Percentiles rank a stretch among this genome's conserved stretches.
Conservation (phyloP, 2,888 invertebrate species). For the Euplexia lucipara region DNA sequence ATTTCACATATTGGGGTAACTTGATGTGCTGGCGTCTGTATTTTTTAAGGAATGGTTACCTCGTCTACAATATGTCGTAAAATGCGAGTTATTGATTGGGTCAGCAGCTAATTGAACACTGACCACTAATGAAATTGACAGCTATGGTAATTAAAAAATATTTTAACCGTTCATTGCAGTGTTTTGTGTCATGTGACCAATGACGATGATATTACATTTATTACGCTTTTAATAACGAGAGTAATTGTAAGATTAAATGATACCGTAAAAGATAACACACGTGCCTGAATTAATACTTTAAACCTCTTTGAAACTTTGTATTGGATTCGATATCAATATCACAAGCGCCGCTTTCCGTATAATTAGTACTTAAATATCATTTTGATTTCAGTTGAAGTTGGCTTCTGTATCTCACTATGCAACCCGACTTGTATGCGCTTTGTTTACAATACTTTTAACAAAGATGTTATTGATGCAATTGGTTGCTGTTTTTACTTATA, state of each 20-base stretch:
- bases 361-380: conserved; percentile 20
- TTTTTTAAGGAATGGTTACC: neutral
- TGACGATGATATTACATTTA: neutral
- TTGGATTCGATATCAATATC: conserved; percentile 25
- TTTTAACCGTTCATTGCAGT: neutral
- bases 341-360: conserved; percentile 23
- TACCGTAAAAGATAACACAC: conserved; percentile 13
- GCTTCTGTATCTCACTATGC: conserved; percentile 17
- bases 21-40: too few species aligned
- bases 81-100: conserved; percentile 1
- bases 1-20: too few species aligned
- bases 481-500: neutral
- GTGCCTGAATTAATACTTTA: conserved; percentile 1
- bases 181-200: neutral
- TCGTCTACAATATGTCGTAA: neutral
- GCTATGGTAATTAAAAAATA: conserved; percentile 1
- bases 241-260: conserved; percentile 12
- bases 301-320: conserved; percentile 9
- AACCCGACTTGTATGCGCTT: conserved; percentile 32
- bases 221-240: conserved; percentile 10
- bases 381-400: neutral
- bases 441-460: conserved; percentile 7
- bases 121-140: conserved; percentile 22
- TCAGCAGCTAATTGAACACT: neutral
- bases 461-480: conserved; percentile 17